These are phyloP conservation scores for Nomada fucata DNA, from an alignment of 2,888 invertebrate genomes.

Conservation along the genomic window DNA sequence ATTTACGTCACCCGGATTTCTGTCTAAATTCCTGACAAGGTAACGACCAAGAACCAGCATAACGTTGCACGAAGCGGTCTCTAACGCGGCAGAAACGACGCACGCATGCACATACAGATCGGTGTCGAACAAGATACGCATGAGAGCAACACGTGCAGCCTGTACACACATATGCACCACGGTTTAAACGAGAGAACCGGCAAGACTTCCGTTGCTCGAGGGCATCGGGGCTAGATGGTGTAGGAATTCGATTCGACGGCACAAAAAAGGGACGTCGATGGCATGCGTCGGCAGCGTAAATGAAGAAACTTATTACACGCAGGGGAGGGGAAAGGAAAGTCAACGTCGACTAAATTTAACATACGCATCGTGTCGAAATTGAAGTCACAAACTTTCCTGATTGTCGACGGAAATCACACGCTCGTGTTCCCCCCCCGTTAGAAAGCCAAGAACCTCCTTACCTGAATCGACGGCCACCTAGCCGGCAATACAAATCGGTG, in stretches of 20 bases:
- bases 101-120: background rate
- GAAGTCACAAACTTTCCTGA: constrained; percentile 11
- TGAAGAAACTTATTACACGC: constrained; percentile 24
- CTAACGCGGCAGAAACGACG: constrained; percentile 30
- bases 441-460: constrained; percentile 29
- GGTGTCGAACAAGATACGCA: background rate
- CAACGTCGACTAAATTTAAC: constrained; percentile 26
- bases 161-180: constrained; percentile 27
- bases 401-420: constrained; percentile 38
- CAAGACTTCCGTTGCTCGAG: constrained; percentile 70
- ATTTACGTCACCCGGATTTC: constrained; percentile 38
- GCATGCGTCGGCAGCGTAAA: constrained; percentile 49
- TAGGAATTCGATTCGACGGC: constrained; percentile 73
- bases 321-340: constrained; percentile 13
- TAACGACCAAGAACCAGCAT: constrained; percentile 59
- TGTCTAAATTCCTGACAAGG: constrained; percentile 72
- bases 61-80: constrained; percentile 13
- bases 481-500: constrained; percentile 20
- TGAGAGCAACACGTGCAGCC: constrained; percentile 47
- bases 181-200: constrained; percentile 55
- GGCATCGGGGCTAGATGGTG: constrained; percentile 53
- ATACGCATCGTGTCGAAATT: background rate
- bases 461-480: constrained; percentile 28
- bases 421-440: constrained; percentile 3
- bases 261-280: constrained; percentile 54